phyloP scores from a whole-genome alignment of 1,140 invertebrate genomes.

The Luehdorfia chinensis region DNA sequence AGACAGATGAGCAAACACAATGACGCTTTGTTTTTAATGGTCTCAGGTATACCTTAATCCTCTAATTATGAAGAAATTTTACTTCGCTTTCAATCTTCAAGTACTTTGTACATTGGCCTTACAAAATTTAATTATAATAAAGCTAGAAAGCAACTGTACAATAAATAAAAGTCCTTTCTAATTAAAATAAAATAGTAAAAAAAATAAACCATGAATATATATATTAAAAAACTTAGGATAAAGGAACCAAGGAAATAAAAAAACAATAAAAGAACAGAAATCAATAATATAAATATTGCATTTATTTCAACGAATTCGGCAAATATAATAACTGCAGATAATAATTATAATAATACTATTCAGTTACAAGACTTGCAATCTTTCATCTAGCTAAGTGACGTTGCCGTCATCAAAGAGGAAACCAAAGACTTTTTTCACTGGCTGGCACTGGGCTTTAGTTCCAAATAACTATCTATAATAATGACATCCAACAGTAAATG shows the following conservation, averaged over 20 bases:
- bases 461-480: constrained; percentile 53
- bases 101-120: constrained; percentile 43
- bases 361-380: constrained; percentile 61
- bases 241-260: constrained; percentile 67
- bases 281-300: constrained; percentile 77
- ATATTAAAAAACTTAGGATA: constrained; percentile 56
- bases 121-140: constrained; percentile 36
- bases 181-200: constrained; percentile 12
- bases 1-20: constrained; percentile 28
- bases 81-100: constrained; percentile 23
- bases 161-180: constrained; percentile 31
- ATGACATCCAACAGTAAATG: constrained; percentile 72
- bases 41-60: constrained; percentile 34
- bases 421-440: constrained; percentile 57
- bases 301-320: constrained; percentile 76
- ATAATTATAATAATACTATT: constrained; percentile 76
- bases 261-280: constrained; percentile 71
- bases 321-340: constrained; percentile 75
- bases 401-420: constrained; percentile 27
- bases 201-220: constrained; percentile 8
- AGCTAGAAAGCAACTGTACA: no score
- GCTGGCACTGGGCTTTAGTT: constrained; percentile 63
- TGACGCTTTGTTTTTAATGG: constrained; percentile 46
- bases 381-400: constrained; percentile 39
- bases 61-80: constrained; percentile 16